Conservation (phyloP, 2,797 vertebrate species). For the Tokudaia muenninki region DNA sequence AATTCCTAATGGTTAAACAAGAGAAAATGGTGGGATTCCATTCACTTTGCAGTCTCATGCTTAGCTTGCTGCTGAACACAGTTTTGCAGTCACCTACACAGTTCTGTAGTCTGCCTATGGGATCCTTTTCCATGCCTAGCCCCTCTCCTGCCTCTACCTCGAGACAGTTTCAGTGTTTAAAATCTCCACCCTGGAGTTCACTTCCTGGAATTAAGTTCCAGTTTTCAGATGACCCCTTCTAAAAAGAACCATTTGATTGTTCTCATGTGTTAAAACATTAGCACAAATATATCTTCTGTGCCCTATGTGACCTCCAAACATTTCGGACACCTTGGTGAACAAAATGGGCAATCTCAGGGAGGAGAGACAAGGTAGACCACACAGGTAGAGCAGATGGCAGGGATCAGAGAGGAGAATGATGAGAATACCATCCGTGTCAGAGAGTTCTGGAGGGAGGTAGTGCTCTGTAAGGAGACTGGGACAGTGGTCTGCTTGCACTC, state of each 20-base stretch:
- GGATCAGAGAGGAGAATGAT: neutral
- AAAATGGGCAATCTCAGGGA: neutral
- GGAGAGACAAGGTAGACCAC: too few relatives aligned
- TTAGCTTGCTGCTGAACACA: rapidly evolving
- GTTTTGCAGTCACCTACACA: too few relatives aligned
- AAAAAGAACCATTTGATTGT: neutral
- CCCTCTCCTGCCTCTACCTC: neutral
- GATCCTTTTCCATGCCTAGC: neutral
- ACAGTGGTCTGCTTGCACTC: neutral
- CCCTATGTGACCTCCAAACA: neutral
- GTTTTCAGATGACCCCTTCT: neutral
- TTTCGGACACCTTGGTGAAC: neutral
- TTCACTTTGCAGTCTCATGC: neutral
- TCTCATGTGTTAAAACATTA: neutral
- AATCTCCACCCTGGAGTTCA: neutral
- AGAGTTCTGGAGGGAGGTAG: neutral
- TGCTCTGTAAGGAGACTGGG: too few relatives aligned
- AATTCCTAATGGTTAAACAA: neutral
- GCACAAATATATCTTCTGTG: neutral
- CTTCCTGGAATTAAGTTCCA: neutral
- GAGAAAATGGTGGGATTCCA: neutral
- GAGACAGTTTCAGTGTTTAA: neutral
- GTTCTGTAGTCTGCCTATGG: rapidly evolving
- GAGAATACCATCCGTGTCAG: too few relatives aligned
- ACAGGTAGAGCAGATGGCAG: neutral